Percentiles rank a stretch among this genome's conserved stretches.
phyloP scores from a whole-genome alignment of 1,140 invertebrate species.

The Drosophila prosaltans region DNA sequence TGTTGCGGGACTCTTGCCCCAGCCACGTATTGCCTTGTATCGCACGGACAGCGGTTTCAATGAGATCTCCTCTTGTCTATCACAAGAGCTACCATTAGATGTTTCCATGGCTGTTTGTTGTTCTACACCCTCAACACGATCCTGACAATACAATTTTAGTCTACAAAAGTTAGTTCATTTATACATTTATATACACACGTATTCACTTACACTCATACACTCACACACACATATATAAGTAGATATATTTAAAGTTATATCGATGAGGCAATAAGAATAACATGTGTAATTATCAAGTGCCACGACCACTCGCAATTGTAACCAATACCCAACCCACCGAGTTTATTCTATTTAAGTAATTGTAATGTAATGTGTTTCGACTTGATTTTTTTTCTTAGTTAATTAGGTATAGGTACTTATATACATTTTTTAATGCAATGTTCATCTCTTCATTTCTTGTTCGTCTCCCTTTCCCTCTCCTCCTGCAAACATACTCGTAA shows the following conservation, averaged over 20 bases:
- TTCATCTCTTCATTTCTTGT: neutral
- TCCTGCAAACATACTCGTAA: neutral
- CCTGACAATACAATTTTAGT: conserved; percentile 31
- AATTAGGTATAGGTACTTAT: neutral
- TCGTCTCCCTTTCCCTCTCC: neutral
- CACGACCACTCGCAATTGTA: neutral
- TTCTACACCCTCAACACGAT: conserved; percentile 72
- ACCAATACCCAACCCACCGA: conserved; percentile 1
- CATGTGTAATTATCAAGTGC: conserved; percentile 9
- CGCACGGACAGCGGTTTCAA: conserved; percentile 81
- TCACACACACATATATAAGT: neutral
- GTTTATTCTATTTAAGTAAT: neutral
- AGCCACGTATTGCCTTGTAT: conserved; percentile 49
- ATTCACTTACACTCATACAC: neutral
- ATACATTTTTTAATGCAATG: neutral
- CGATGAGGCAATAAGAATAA: conserved; percentile 1
- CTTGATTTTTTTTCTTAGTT: conserved; percentile 1
- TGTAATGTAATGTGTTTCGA: neutral
- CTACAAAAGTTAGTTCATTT: neutral
- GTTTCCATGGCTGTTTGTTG: conserved; percentile 68
- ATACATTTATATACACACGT: neutral
- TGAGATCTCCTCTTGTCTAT: conserved; percentile 62
- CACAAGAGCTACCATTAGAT: conserved; percentile 59
- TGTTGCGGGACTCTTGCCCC: neutral
- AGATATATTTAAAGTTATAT: conserved; percentile 5